Conservation (phyloP, 2,888 invertebrate genomes). For the Alviniconcha strummeri region DNA sequence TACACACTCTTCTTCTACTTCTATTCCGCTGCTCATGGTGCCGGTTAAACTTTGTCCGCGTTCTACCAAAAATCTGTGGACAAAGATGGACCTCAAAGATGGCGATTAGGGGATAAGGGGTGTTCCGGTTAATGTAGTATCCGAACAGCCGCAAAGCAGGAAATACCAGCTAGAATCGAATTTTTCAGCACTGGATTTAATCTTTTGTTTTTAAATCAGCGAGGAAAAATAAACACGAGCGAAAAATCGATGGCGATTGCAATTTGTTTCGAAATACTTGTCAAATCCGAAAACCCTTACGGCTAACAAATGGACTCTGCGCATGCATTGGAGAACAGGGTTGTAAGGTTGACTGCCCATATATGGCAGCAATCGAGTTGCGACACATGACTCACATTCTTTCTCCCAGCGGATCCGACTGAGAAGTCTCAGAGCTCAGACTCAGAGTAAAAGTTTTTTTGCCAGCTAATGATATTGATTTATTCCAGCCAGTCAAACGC, state of each 20-base stretch:
- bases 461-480: too few species aligned
- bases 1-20: background rate
- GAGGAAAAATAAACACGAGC: too few species aligned
- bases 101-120: background rate
- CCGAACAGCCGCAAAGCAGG: background rate
- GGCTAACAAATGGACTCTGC: background rate
- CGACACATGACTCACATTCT: slow-evolving; percentile 9
- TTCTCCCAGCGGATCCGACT: slow-evolving; percentile 28
- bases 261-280: background rate
- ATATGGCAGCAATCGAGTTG: background rate
- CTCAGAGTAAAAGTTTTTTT: too few species aligned
- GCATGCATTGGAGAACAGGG: too few species aligned
- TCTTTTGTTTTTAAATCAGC: too few species aligned
- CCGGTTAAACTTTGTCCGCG: too few species aligned
- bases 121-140: background rate
- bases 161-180: too few species aligned
- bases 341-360: background rate
- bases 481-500: too few species aligned
- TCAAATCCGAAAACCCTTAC: background rate
- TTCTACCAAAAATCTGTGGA: background rate
- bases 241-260: too few species aligned
- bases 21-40: background rate
- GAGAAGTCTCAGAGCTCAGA: slow-evolving; percentile 27
- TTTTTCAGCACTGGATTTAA: too few species aligned
- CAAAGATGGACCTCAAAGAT: background rate